Conservation (phyloP, 2,888 invertebrate species). For the Eubasilissa splendida region DNA sequence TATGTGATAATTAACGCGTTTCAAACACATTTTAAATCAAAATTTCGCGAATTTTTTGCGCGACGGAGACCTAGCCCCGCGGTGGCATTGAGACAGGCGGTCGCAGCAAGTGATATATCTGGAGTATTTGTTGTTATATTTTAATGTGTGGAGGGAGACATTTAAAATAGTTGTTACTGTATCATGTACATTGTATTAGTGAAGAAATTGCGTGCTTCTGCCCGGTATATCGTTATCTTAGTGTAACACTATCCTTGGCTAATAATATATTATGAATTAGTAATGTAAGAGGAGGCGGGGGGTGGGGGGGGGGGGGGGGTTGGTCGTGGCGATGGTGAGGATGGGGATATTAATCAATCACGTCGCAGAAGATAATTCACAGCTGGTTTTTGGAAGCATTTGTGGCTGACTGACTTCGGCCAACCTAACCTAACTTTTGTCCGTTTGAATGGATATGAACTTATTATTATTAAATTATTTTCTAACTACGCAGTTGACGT, state of each 20-base stretch:
- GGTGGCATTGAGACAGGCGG: not conserved
- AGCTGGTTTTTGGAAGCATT: constrained; percentile 4
- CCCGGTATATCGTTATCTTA: constrained; percentile 28
- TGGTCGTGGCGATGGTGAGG: not conserved
- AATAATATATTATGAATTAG: constrained; percentile 35
- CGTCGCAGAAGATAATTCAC: not conserved
- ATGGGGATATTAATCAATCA: not conserved
- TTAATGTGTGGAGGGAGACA: not conserved
- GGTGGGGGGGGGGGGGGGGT: not conserved
- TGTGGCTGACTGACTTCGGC: constrained; percentile 6
- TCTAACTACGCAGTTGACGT: too few relatives aligned
- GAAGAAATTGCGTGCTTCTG: constrained; percentile 41
- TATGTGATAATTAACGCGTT: too few relatives aligned
- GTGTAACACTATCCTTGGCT: constrained; percentile 33
- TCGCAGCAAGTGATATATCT: constrained; percentile 22
- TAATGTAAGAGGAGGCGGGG: constrained; percentile 11
- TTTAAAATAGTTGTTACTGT: constrained; percentile 3
- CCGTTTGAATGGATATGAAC: too few relatives aligned
- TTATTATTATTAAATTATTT: too few relatives aligned
- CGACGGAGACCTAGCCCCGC: not conserved
- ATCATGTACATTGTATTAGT: constrained; percentile 39
- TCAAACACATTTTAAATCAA: too few relatives aligned
- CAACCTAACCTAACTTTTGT: not conserved
- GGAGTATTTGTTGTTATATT: constrained; percentile 26
- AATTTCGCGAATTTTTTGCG: too few relatives aligned